A percentile compares a stretch with the other conserved stretches of the same genome.
Conservation (phyloP, 1,140 invertebrate species). For the Drosophila varians region DNA sequence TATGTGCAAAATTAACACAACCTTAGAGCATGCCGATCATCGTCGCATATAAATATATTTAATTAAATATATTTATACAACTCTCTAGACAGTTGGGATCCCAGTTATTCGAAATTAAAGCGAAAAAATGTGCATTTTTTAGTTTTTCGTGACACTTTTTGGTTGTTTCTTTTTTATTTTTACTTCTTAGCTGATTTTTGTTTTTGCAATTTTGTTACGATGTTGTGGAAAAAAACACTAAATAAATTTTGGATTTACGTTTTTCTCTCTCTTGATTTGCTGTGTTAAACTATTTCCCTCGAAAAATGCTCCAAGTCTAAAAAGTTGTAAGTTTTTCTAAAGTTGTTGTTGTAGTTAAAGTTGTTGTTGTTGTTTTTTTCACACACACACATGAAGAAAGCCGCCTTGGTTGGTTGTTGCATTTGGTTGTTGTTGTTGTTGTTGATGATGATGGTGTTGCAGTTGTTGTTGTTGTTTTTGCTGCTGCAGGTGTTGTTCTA, state of each 20-base stretch:
- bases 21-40: slow-evolving; percentile 26
- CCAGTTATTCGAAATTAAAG: not conserved
- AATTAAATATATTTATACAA: too few species aligned
- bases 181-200: too few species aligned
- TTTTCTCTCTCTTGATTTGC: not conserved
- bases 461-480: slow-evolving; percentile 34
- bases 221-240: slow-evolving; percentile 19
- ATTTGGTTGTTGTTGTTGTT: slow-evolving; percentile 30
- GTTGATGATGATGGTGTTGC: slow-evolving; percentile 13
- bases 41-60: not conserved
- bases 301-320: slow-evolving; percentile 33
- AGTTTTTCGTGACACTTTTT: not conserved
- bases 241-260: slow-evolving; percentile 17
- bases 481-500: slow-evolving; percentile 24
- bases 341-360: slow-evolving; percentile 32
- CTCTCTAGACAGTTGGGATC: not conserved
- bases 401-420: slow-evolving; percentile 27
- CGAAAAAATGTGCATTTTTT: slow-evolving; percentile 1
- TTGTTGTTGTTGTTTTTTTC: slow-evolving; percentile 55
- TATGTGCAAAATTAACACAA: slow-evolving; percentile 55
- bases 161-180: slow-evolving; percentile 20
- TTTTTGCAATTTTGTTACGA: not conserved
- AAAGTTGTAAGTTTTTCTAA: slow-evolving; percentile 46
- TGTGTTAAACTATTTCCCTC: slow-evolving; percentile 5
- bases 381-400: slow-evolving; percentile 63